Conservation (phyloP, 2,797 vertebrate genomes). For the Serranus cabrilla region DNA sequence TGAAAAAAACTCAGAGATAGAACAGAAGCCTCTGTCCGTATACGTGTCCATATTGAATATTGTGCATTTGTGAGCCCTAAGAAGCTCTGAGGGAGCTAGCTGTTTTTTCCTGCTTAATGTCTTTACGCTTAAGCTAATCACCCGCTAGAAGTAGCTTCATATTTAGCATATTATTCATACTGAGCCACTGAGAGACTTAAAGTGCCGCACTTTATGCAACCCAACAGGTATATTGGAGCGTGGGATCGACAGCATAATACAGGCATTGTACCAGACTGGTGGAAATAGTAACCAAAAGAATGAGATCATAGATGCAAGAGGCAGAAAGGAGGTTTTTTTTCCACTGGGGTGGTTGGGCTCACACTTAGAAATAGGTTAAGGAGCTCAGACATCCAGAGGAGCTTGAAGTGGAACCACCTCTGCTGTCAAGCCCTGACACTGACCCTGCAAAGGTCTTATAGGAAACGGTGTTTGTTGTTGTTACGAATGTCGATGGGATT, state of each 20-base stretch:
- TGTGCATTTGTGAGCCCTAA: too few relatives aligned
- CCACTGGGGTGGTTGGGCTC: not conserved
- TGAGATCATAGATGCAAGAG: not conserved
- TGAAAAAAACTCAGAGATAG: too few relatives aligned
- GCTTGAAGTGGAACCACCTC: not conserved
- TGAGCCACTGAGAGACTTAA: not conserved
- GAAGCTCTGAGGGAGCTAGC: too few relatives aligned
- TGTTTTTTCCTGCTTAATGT: not conserved
- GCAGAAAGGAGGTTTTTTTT: not conserved
- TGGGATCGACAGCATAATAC: not conserved
- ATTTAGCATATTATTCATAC: not conserved
- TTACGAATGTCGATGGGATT: not conserved
- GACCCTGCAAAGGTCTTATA: not conserved
- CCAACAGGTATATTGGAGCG: not conserved
- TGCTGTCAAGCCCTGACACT: not conserved
- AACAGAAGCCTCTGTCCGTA: too few relatives aligned
- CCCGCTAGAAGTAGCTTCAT: not conserved
- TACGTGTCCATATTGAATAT: too few relatives aligned
- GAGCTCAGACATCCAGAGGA: conserved; percentile 1
- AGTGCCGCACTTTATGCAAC: not conserved
- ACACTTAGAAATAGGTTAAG: not conserved
- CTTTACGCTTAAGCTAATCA: not conserved
- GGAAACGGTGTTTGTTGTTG: not conserved
- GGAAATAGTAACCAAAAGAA: not conserved
- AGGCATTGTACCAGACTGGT: not conserved